These are phyloP conservation scores for Harpalus rubripes DNA, from an alignment of 2,888 invertebrate species.

Conservation along the genomic window DNA sequence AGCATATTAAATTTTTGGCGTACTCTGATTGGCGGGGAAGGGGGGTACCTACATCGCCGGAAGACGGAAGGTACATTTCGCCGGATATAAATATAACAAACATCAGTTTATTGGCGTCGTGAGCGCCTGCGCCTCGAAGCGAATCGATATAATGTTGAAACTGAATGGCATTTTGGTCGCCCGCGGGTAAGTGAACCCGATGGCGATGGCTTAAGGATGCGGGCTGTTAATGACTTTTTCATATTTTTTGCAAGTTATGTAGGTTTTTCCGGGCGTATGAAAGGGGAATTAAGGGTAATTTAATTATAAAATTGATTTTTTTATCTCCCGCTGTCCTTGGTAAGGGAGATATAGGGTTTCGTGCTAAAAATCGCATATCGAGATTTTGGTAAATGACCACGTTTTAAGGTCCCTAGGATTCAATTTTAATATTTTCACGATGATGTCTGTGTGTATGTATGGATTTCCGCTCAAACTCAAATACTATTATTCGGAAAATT, in stretches of 20 bases:
- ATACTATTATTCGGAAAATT: too few relatives aligned
- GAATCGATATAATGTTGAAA: constrained; percentile 62
- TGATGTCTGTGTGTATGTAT: too few relatives aligned
- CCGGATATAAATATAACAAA: constrained; percentile 64
- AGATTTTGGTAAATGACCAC: too few relatives aligned
- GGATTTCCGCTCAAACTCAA: too few relatives aligned
- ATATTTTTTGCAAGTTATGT: constrained; percentile 19
- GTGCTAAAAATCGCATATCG: too few relatives aligned
- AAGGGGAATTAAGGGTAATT: not conserved
- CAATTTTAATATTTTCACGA: too few relatives aligned
- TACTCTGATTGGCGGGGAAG: constrained; percentile 18
- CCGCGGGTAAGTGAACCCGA: constrained; percentile 42
- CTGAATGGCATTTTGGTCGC: constrained; percentile 60
- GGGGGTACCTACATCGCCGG: not conserved
- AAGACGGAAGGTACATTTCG: constrained; percentile 55
- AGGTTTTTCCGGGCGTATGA: not conserved
- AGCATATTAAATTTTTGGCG: constrained; percentile 53
- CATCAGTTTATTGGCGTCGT: constrained; percentile 63
- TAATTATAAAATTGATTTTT: not conserved
- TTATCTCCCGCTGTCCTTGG: too few relatives aligned
- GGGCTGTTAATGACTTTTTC: constrained; percentile 33
- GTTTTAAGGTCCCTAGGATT: too few relatives aligned
- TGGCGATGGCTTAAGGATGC: constrained; percentile 26
- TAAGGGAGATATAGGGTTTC: too few relatives aligned
- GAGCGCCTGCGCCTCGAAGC: constrained; percentile 45